Conservation (phyloP, 2,888 invertebrate genomes). For the Campoplex capitator region DNA sequence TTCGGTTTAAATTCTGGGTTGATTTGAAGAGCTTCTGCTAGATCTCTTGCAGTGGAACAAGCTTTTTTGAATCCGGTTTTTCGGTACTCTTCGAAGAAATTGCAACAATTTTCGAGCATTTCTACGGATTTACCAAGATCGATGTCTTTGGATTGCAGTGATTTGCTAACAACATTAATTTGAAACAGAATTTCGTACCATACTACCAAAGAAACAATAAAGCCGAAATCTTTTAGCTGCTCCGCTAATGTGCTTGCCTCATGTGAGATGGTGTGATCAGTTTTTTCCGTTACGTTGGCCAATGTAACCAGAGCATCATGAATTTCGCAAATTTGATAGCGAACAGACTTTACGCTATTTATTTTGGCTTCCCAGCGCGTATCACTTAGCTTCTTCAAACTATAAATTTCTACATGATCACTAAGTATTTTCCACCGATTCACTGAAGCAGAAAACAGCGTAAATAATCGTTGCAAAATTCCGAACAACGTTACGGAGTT, state of each 20-base stretch:
- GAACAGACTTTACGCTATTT: slow-evolving; percentile 73
- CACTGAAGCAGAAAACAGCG: slow-evolving; percentile 72
- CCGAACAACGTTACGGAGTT: slow-evolving; percentile 78
- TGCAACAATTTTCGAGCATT: no score
- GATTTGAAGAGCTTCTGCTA: no score
- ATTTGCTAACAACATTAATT: no score
- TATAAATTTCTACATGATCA: slow-evolving; percentile 73
- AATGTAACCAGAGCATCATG: slow-evolving; percentile 76
- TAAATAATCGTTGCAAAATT: slow-evolving; percentile 75
- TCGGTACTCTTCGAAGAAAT: no score
- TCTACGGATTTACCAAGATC: no score
- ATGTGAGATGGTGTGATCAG: slow-evolving; percentile 65
- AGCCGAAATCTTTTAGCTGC: slow-evolving; percentile 74
- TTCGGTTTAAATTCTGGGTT: no score
- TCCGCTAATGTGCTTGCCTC: slow-evolving; percentile 72
- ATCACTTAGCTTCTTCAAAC: slow-evolving; percentile 75
- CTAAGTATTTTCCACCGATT: slow-evolving; percentile 72
- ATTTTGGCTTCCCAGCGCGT: slow-evolving; percentile 76
- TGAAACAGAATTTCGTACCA: no score
- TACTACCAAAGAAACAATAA: slow-evolving; percentile 76
- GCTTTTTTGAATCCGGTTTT: no score
- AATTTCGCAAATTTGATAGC: slow-evolving; percentile 76
- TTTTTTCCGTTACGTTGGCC: slow-evolving; percentile 63
- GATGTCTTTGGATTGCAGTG: no score
- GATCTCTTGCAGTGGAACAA: no score